phyloP scores from a whole-genome alignment of 2,113 vertebrate genomes.

The Pica pica region DNA sequence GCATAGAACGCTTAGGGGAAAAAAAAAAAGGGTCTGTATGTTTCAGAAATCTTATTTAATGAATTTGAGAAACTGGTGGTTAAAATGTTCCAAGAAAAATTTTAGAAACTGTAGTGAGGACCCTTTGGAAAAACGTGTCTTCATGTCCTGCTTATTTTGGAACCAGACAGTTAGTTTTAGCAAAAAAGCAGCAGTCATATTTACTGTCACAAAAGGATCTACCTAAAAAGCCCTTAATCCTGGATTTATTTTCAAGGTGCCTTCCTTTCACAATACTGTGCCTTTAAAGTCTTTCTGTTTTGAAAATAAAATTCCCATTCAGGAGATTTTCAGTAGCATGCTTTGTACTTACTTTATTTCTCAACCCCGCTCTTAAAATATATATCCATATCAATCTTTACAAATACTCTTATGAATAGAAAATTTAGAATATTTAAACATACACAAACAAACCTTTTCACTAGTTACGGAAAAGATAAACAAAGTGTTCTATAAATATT shows the following conservation, averaged over 20 bases:
- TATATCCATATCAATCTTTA: not conserved
- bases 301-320: not conserved
- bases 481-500: conserved; percentile 46
- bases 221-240: not conserved
- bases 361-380: not conserved
- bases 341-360: not conserved
- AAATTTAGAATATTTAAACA: not conserved
- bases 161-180: not conserved
- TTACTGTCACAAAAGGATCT: not conserved
- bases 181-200: not conserved
- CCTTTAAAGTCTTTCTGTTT: not conserved
- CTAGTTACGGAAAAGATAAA: conserved; percentile 22
- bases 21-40: not conserved
- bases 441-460: conserved; percentile 13
- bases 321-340: not conserved
- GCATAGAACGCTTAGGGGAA: not conserved
- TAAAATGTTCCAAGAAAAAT: not conserved
- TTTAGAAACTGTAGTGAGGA: not conserved
- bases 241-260: not conserved
- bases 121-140: not conserved
- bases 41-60: not conserved
- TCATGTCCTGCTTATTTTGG: not conserved
- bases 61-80: not conserved
- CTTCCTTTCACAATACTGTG: not conserved
- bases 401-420: not conserved